Conservation (phyloP, 2,113 vertebrate genomes). For the Nycticryphes semicollaris region DNA sequence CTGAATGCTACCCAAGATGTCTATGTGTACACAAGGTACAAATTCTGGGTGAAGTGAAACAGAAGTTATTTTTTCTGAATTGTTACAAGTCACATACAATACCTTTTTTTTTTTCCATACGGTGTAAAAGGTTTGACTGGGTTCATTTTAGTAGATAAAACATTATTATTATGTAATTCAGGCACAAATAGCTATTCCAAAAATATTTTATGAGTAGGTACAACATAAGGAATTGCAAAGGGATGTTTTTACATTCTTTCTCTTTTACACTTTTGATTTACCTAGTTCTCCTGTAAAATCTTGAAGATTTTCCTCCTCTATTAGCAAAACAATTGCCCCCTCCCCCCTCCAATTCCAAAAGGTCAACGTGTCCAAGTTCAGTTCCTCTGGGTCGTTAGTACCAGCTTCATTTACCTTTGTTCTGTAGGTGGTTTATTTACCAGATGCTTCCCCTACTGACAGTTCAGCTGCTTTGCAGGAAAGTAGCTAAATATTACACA, state of each 20-base stretch:
- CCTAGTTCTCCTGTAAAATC: not conserved
- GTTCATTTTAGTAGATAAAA: not conserved
- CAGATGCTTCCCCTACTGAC: not conserved
- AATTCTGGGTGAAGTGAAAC: not conserved
- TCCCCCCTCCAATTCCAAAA: constrained; percentile 20
- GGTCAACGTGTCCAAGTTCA: constrained; percentile 44
- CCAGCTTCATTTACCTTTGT: constrained; percentile 28
- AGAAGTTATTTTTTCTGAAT: not conserved
- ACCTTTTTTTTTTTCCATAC: not conserved
- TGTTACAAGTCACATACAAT: not conserved
- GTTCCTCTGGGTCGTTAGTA: not conserved
- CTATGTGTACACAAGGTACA: not conserved
- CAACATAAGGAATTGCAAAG: not conserved
- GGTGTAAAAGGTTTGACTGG: not conserved
- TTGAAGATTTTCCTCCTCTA: not conserved
- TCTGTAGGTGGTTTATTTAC: constrained; percentile 39
- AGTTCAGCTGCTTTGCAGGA: not conserved
- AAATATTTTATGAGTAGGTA: not conserved
- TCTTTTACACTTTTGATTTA: not conserved
- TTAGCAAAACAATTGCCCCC: constrained; percentile 6
- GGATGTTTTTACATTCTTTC: not conserved
- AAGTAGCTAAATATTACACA: not conserved
- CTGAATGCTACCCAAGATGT: not conserved
- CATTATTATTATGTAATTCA: not conserved
- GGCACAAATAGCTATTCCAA: not conserved